A percentile compares a stretch with the other conserved stretches of the same genome.
Evolutionary conservation across 1,140 invertebrate genomes (phyloP).

Genomic region (Euschistus heros): DNA sequence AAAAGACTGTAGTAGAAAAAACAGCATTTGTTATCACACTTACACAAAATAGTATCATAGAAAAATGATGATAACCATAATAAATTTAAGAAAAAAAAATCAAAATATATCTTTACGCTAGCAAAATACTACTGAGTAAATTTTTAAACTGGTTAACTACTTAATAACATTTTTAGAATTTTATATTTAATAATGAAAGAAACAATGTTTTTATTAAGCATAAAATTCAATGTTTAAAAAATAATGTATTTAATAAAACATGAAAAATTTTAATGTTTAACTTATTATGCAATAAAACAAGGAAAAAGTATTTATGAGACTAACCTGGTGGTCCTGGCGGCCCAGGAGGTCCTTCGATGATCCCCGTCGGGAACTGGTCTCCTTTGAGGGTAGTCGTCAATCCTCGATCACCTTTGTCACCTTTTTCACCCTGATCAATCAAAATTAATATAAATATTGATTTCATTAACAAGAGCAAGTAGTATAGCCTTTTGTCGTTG

Average conservation of each 20-base stretch:
- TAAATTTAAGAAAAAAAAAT: not conserved
- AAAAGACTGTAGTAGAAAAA: too few relatives aligned
- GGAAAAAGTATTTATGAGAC: constrained; percentile 25
- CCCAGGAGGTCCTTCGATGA: constrained; percentile 86
- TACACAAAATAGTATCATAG: too few relatives aligned
- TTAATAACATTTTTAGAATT: constrained; percentile 20
- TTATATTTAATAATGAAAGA: too few relatives aligned
- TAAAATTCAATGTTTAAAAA: too few relatives aligned
- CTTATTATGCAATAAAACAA: constrained; percentile 11
- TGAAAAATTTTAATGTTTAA: not conserved
- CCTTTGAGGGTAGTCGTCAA: constrained; percentile 80
- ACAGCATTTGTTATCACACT: too few relatives aligned
- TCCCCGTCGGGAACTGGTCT: constrained; percentile 79
- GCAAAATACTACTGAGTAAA: constrained; percentile 10
- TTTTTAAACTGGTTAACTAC: not conserved
- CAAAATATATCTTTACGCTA: not conserved
- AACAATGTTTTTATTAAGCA: too few relatives aligned
- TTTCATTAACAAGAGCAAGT: too few relatives aligned
- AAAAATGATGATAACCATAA: not conserved
- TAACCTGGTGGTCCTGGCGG: constrained; percentile 81
- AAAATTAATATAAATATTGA: too few relatives aligned
- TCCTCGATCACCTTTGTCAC: constrained; percentile 81
- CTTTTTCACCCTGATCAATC: constrained; percentile 62
- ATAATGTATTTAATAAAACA: too few relatives aligned
- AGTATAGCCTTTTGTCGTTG: too few relatives aligned